These are phyloP conservation scores for Tribolium madens DNA, from an alignment of 1,140 invertebrate genomes.

Conservation along the genomic window DNA sequence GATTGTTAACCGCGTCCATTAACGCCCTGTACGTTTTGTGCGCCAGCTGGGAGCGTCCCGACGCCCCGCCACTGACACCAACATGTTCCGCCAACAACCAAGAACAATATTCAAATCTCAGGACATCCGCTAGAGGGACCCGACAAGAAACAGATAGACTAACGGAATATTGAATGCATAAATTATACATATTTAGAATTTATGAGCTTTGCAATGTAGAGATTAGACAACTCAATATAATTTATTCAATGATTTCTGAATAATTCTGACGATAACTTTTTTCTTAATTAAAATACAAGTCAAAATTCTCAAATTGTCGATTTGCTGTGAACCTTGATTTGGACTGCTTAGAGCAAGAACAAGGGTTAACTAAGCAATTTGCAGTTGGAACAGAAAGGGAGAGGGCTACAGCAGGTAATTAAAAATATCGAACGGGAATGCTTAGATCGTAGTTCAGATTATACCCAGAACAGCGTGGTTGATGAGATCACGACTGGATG, in stretches of 20 bases:
- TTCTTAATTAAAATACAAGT: too few species aligned
- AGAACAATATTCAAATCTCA: slow-evolving; percentile 35
- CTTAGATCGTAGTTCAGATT: slow-evolving; percentile 44
- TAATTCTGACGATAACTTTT: too few species aligned
- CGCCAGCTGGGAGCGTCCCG: slow-evolving; percentile 26
- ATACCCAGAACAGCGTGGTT: slow-evolving; percentile 42
- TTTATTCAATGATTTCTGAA: too few species aligned
- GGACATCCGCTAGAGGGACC: slow-evolving; percentile 7
- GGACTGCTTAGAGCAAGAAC: too few species aligned
- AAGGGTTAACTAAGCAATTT: background rate
- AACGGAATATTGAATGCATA: slow-evolving; percentile 34
- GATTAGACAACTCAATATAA: too few species aligned
- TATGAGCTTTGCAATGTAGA: too few species aligned
- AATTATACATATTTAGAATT: slow-evolving; percentile 10
- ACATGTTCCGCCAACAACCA: slow-evolving; percentile 27
- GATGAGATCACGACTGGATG: slow-evolving; percentile 52
- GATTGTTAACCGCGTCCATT: slow-evolving; percentile 38
- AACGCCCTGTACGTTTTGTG: slow-evolving; percentile 35
- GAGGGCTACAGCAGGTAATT: slow-evolving; percentile 31
- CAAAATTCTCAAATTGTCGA: too few species aligned
- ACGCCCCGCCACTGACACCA: slow-evolving; percentile 23
- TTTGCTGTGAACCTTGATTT: too few species aligned
- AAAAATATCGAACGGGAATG: slow-evolving; percentile 47
- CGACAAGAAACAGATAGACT: slow-evolving; percentile 29
- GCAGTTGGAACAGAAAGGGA: background rate